Evolutionary conservation across 2,888 invertebrate species (phyloP).

Genomic region (Coelopa pilipes): DNA sequence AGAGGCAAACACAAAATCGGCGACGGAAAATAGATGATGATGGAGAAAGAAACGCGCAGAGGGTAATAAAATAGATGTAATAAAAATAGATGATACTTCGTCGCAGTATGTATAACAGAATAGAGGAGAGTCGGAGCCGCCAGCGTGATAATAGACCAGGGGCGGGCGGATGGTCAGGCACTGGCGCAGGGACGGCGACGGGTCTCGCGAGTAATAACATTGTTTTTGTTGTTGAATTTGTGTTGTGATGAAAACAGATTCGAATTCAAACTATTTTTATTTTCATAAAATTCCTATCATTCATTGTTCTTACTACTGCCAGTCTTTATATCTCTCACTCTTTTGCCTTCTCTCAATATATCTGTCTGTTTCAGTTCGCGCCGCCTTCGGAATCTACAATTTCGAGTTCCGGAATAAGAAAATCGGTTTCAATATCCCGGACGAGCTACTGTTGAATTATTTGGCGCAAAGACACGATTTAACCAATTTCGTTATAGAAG

Average conservation of each 20-base stretch:
- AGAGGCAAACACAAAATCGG: too few species aligned
- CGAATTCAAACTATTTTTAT: background rate
- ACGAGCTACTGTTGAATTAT: conserved; percentile 60
- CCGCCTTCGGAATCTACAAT: conserved; percentile 59
- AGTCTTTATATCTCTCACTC: too few species aligned
- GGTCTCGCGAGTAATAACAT: too few species aligned
- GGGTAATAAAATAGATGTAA: conserved; percentile 15
- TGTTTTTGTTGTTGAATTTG: background rate
- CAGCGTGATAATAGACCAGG: too few species aligned
- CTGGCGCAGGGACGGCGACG: background rate
- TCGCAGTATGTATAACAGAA: conserved; percentile 37
- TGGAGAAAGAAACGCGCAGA: conserved; percentile 11
- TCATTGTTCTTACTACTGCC: too few species aligned
- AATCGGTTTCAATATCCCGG: conserved; percentile 63
- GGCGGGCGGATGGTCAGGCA: background rate
- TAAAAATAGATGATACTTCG: conserved; percentile 28
- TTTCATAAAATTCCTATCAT: background rate
- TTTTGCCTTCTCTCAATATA: background rate
- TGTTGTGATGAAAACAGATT: background rate
- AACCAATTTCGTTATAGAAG: conserved; percentile 64
- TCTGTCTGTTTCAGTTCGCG: conserved; percentile 52
- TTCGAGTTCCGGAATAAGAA: conserved; percentile 63
- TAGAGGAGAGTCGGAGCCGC: background rate
- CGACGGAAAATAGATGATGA: background rate
- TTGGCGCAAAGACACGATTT: conserved; percentile 62